Conservation (phyloP, 2,888 invertebrate genomes). For the Xanthorhoe spadicearia region DNA sequence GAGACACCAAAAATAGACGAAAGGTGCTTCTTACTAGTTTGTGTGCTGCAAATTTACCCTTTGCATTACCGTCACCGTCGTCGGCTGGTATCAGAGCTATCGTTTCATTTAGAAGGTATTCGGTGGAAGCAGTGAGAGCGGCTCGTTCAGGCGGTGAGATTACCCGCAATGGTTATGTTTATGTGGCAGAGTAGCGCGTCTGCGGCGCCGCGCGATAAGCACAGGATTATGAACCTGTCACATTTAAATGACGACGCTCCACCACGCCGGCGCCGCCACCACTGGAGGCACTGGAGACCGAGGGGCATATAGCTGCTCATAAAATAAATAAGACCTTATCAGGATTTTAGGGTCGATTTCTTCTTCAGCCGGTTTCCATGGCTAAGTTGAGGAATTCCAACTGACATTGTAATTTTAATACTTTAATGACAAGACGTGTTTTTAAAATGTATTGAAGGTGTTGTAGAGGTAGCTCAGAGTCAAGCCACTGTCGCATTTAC, state of each 20-base stretch:
- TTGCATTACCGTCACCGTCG: not conserved
- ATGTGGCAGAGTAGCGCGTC: not conserved
- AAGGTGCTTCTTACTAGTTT: slow-evolving; percentile 32
- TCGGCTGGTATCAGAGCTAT: not conserved
- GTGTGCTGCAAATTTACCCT: not conserved
- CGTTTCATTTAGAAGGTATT: not conserved
- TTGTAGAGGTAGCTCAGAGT: no score
- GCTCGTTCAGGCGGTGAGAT: slow-evolving; percentile 10
- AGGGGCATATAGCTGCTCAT: no score
- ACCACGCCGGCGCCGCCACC: not conserved
- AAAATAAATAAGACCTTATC: no score
- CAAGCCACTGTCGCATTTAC: no score
- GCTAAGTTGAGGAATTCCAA: no score
- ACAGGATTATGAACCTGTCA: slow-evolving; percentile 5
- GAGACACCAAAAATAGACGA: slow-evolving; percentile 17
- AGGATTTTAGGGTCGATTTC: no score
- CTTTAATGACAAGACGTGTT: no score
- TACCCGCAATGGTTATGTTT: slow-evolving; percentile 27
- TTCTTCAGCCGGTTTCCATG: no score
- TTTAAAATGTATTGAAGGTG: not conserved
- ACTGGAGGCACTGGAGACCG: not conserved
- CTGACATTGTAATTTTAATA: no score
- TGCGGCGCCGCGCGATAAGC: slow-evolving; percentile 8
- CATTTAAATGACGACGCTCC: slow-evolving; percentile 3
- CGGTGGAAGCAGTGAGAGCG: not conserved